Conservation (phyloP, 2,113 vertebrate genomes). For the Crotalus horridus region DNA sequence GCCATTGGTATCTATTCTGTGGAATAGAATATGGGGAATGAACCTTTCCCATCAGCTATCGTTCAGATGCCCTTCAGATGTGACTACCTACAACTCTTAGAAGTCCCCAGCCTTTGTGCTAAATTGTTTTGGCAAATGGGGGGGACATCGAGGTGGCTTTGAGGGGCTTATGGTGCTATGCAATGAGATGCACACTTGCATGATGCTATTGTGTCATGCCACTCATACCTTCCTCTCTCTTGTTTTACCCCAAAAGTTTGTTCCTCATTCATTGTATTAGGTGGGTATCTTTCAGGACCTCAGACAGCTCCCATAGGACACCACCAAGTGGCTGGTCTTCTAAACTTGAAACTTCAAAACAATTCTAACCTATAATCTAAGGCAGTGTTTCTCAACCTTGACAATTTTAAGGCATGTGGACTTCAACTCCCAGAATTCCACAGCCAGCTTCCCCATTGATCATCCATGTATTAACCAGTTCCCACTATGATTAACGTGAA, state of each 20-base stretch:
- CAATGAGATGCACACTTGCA: not conserved
- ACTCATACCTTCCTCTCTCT: not conserved
- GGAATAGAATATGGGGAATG: not conserved
- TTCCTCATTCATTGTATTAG: not conserved
- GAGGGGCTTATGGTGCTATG: not conserved
- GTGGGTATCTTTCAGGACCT: conserved; percentile 56
- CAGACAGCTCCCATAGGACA: conserved; percentile 53
- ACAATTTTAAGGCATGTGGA: no score
- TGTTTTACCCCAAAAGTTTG: not conserved
- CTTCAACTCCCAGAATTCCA: no score
- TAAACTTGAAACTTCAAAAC: not conserved
- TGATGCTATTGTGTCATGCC: not conserved
- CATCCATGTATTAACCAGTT: not conserved
- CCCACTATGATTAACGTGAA: not conserved
- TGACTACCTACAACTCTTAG: not conserved
- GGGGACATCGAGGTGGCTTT: not conserved
- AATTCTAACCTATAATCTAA: not conserved
- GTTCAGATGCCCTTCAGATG: not conserved
- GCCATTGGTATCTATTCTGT: not conserved
- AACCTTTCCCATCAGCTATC: not conserved
- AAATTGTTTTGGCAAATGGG: not conserved
- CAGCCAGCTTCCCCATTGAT: not conserved
- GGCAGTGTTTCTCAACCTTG: no score
- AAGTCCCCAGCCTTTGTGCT: not conserved
- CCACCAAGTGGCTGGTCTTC: not conserved